These are phyloP conservation scores for Microhierax caerulescens DNA, from an alignment of 2,797 vertebrate genomes.

Conservation along the genomic window DNA sequence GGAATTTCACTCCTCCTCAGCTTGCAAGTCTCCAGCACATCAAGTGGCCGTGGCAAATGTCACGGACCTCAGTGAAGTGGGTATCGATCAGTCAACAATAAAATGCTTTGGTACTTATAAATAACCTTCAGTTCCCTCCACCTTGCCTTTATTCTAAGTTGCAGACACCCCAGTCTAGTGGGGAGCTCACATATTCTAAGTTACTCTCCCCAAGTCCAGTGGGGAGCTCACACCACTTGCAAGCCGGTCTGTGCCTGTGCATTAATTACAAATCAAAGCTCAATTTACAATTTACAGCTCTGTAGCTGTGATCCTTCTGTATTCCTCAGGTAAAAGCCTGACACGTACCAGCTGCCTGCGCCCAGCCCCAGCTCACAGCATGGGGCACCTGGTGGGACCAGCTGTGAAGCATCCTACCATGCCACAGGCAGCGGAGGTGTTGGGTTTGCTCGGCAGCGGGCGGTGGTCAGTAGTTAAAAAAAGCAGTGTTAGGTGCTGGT, in stretches of 20 bases:
- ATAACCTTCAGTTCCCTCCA: neutral
- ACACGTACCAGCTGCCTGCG: neutral
- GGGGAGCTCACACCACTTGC: neutral
- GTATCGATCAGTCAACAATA: neutral
- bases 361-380: no score
- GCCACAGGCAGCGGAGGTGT: rapidly evolving
- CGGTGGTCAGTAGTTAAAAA: rapidly evolving
- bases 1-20: neutral
- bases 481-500: neutral
- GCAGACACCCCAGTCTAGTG: no score
- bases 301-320: no score
- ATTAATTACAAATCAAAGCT: neutral
- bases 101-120: neutral
- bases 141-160: neutral
- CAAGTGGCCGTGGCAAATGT: neutral
- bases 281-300: neutral
- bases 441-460: neutral
- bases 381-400: rapidly evolving
- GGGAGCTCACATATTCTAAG: neutral
- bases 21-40: neutral
- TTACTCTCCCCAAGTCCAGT: no score
- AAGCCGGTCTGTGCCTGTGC: neutral
- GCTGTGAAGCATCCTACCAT: neutral
- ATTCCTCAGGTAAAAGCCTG: neutral
- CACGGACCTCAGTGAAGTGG: rapidly evolving